Percentiles rank a stretch among this genome's conserved stretches.
Conservation (phyloP, 2,888 invertebrate species). For the Macaria liturata region DNA sequence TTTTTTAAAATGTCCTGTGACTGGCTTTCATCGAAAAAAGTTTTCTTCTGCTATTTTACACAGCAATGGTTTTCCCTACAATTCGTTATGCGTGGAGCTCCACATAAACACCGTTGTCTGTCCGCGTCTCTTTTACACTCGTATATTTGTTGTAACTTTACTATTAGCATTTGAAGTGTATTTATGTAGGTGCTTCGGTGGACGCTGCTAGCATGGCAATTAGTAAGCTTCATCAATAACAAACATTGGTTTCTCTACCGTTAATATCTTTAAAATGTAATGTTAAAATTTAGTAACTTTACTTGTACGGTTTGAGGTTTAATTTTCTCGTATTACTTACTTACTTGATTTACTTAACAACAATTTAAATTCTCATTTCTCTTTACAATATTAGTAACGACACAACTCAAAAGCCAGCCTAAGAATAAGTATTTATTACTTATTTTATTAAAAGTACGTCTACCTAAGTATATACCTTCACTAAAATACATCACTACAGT, state of each 20-base stretch:
- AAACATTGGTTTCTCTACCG: slow-evolving; percentile 8
- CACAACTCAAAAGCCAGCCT: no score
- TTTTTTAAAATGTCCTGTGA: no score
- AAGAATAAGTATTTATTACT: no score
- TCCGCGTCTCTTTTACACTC: slow-evolving; percentile 12
- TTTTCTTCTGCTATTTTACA: no score
- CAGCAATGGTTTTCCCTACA: slow-evolving; percentile 1
- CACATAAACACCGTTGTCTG: slow-evolving; percentile 16
- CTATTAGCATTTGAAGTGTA: slow-evolving; percentile 25
- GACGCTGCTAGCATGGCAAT: slow-evolving; percentile 17
- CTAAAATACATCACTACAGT: no score
- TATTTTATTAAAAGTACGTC: no score
- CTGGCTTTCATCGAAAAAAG: no score
- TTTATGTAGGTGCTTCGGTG: slow-evolving; percentile 16
- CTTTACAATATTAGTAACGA: no score
- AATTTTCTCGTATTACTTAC: no score
- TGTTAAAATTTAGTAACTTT: background rate
- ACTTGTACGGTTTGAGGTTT: background rate
- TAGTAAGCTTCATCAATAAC: slow-evolving; percentile 17
- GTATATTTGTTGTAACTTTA: slow-evolving; percentile 6
- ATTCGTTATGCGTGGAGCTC: slow-evolving; percentile 13
- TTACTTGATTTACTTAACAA: no score
- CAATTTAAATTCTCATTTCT: no score
- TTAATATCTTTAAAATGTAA: background rate
- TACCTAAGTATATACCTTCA: no score